Percentiles rank a stretch among this genome's conserved stretches.
Conservation (phyloP, 1,140 invertebrate genomes). For the Theocolax elegans region DNA sequence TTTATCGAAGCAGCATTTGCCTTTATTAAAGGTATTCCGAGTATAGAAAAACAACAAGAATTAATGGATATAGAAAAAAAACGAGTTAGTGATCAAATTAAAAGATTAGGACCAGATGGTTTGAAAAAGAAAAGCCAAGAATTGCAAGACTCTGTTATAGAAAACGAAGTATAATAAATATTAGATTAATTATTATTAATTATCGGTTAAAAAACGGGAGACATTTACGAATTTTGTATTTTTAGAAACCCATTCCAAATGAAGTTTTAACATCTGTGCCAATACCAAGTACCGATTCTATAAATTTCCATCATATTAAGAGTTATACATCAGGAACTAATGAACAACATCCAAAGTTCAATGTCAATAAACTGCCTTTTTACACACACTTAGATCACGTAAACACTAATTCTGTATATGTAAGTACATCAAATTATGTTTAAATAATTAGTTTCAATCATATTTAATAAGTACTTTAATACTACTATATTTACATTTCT, state of each 20-base stretch:
- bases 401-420: constrained; percentile 87
- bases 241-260: constrained; percentile 73
- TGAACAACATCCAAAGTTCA: constrained; percentile 72
- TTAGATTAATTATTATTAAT: neutral
- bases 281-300: constrained; percentile 76
- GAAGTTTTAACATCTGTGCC: constrained; percentile 76
- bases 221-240: constrained; percentile 41
- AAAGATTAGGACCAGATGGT: constrained; percentile 75
- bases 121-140: constrained; percentile 73
- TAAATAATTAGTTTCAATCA: constrained; percentile 5
- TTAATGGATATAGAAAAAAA: constrained; percentile 75
- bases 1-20: constrained; percentile 73
- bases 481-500: constrained; percentile 45
- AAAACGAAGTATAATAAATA: constrained; percentile 73
- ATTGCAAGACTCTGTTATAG: constrained; percentile 76
- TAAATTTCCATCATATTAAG: constrained; percentile 76
- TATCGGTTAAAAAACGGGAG: no score
- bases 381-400: constrained; percentile 83
- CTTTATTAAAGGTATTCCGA: constrained; percentile 70
- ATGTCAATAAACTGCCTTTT: constrained; percentile 75
- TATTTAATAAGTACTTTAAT: constrained; percentile 19
- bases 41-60: constrained; percentile 70
- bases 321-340: constrained; percentile 68
- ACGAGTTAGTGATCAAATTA: constrained; percentile 74
- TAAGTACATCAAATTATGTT: constrained; percentile 69